A percentile compares a stretch with the other conserved stretches of the same genome.
phyloP scores from a whole-genome alignment of 2,113 vertebrate species.

The Rissa tridactyla region DNA sequence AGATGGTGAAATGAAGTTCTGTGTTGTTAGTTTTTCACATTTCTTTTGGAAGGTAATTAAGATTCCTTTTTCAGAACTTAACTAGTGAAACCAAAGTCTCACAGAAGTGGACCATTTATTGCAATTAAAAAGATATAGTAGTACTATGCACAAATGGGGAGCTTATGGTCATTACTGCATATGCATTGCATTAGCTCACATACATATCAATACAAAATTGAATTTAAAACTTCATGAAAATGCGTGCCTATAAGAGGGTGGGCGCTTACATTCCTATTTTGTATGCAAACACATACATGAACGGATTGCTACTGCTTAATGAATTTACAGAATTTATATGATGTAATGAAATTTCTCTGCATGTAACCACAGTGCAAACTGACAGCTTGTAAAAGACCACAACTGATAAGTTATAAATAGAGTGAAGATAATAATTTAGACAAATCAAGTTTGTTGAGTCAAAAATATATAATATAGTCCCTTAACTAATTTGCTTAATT shows the following conservation, averaged over 20 bases:
- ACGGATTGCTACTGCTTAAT: not conserved
- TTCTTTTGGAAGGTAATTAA: not conserved
- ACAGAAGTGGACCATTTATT: not conserved
- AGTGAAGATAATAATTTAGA: not conserved
- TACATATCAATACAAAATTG: not conserved
- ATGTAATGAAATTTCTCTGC: not conserved
- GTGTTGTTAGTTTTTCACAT: not conserved
- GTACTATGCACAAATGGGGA: not conserved
- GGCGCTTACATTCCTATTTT: not conserved
- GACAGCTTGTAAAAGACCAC: not conserved
- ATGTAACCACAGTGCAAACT: not conserved
- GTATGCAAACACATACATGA: not conserved
- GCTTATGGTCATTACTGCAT: not conserved
- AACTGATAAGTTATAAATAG: not conserved
- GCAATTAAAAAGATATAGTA: not conserved
- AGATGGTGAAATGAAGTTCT: not conserved
- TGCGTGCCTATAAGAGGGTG: not conserved
- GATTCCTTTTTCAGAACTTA: not conserved
- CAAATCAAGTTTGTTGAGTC: not conserved
- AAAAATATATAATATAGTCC: not conserved
- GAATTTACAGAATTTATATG: not conserved
- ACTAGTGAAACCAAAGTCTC: not conserved
- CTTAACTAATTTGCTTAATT: not conserved
- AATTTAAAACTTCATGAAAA: conserved; percentile 11
- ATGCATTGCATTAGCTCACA: not conserved